These are phyloP conservation scores for Meda fulgida DNA, from an alignment of 2,797 vertebrate species.

Conservation along the genomic window DNA sequence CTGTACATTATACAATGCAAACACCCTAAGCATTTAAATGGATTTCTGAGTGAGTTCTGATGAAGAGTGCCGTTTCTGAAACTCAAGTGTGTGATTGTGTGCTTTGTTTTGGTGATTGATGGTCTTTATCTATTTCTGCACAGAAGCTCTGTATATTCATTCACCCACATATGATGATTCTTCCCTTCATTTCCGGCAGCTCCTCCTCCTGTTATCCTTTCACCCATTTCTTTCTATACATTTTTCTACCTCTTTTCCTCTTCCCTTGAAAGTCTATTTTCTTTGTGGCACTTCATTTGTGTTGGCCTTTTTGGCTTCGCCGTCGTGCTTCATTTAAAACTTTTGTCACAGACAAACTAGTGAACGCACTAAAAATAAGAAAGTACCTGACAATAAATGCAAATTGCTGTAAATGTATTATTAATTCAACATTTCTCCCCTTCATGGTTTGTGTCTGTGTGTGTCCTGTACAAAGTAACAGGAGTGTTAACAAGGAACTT, in stretches of 20 bases:
- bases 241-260: constrained; percentile 25
- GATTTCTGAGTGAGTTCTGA: constrained; percentile 19
- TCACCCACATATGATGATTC: constrained; percentile 12
- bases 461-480: constrained; percentile 12
- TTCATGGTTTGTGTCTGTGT: constrained; percentile 10
- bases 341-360: not conserved
- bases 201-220: constrained; percentile 12
- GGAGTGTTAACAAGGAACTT: constrained; percentile 16
- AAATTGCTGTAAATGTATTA: constrained; percentile 15
- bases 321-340: constrained; percentile 9
- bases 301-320: not conserved
- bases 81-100: not conserved
- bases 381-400: constrained; percentile 1
- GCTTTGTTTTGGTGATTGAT: constrained; percentile 35
- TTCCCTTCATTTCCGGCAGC: constrained; percentile 19
- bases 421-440: constrained; percentile 16
- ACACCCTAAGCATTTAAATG: too few species aligned
- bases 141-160: constrained; percentile 20
- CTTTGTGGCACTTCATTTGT: constrained; percentile 20
- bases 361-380: not conserved
- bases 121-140: constrained; percentile 17
- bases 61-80: not conserved
- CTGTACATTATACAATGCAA: too few species aligned
- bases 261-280: constrained; percentile 6
- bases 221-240: not conserved